Evolutionary conservation across 2,888 invertebrate species (phyloP).

Genomic region (Acronicta alni): DNA sequence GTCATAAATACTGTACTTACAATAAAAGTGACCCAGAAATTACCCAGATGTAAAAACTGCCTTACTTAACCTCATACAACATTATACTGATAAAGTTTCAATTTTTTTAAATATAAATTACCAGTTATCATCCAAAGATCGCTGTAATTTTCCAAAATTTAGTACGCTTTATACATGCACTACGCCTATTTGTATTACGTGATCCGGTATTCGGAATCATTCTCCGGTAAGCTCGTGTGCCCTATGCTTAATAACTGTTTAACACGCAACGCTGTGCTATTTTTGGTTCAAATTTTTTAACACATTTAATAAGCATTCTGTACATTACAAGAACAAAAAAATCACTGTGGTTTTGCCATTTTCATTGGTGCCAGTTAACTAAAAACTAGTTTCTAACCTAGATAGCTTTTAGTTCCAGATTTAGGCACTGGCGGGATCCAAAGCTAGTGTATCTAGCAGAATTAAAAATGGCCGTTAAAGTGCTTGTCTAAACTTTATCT

Average conservation of each 20-base stretch:
- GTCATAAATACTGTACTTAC: too few relatives aligned
- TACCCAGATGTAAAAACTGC: too few relatives aligned
- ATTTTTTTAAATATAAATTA: slow-evolving; percentile 20
- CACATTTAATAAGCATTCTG: slow-evolving; percentile 12
- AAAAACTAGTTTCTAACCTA: background rate
- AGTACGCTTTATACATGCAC: slow-evolving; percentile 45
- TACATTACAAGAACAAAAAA: slow-evolving; percentile 13
- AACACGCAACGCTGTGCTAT: slow-evolving; percentile 50
- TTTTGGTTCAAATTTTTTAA: slow-evolving; percentile 36
- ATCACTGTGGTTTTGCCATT: slow-evolving; percentile 7
- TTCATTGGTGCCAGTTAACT: background rate
- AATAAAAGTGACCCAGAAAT: too few relatives aligned
- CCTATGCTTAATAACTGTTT: slow-evolving; percentile 43
- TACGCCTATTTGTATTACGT: slow-evolving; percentile 49
- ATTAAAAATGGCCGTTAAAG: slow-evolving; percentile 19
- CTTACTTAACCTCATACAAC: background rate
- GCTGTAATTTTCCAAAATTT: slow-evolving; percentile 40
- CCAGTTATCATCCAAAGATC: slow-evolving; percentile 17
- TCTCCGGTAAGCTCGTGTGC: slow-evolving; percentile 44
- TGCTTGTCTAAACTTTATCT: slow-evolving; percentile 8
- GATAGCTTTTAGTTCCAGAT: slow-evolving; percentile 6
- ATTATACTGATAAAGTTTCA: slow-evolving; percentile 25
- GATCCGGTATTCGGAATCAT: slow-evolving; percentile 47
- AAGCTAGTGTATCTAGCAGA: background rate
- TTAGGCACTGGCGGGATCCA: background rate